These are phyloP conservation scores for Diadophis punctatus DNA, from an alignment of 2,113 vertebrate species.

Conservation along the genomic window DNA sequence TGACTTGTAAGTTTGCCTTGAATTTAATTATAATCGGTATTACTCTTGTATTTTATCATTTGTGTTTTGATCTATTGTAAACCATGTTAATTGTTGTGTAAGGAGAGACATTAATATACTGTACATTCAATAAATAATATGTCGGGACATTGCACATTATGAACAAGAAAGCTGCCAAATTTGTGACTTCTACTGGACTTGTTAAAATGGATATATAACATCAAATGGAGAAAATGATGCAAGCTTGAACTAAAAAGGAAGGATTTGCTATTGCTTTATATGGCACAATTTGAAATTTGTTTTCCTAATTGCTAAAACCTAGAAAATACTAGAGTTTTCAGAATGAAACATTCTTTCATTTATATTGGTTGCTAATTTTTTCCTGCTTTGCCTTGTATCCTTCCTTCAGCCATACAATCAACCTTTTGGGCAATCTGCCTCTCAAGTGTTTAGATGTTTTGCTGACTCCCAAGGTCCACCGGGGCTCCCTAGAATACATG, in stretches of 20 bases:
- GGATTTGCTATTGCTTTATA: not conserved
- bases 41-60: not conserved
- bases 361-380: fast-evolving
- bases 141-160: not conserved
- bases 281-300: not conserved
- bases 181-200: not conserved
- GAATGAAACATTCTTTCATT: not conserved
- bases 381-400: not conserved
- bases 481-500: conserved; percentile 85
- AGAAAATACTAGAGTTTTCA: fast-evolving
- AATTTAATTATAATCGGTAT: not conserved
- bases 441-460: conserved; percentile 85
- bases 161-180: not conserved
- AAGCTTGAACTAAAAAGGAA: not conserved
- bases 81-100: not conserved
- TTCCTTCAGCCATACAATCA: conserved; percentile 76
- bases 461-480: conserved; percentile 77
- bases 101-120: not conserved
- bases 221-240: not conserved
- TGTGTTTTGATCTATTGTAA: not conserved
- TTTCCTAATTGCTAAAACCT: fast-evolving
- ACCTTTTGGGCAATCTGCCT: conserved; percentile 89
- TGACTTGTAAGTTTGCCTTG: not conserved
- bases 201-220: not conserved
- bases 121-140: not conserved